Conservation (phyloP, 1,140 invertebrate species). For the Mycetomoellerius zeteki region DNA sequence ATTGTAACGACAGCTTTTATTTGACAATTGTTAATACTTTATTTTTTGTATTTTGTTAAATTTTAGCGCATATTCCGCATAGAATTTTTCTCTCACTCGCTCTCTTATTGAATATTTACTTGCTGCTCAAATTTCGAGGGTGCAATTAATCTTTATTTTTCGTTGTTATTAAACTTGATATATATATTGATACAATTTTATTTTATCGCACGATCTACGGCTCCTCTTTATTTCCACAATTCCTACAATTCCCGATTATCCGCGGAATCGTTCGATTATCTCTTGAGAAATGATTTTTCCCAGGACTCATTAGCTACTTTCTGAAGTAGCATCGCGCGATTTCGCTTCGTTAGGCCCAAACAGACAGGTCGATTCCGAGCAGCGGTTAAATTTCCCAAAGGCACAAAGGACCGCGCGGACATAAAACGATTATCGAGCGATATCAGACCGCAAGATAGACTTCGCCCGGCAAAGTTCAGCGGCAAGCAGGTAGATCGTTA, state of each 20-base stretch:
- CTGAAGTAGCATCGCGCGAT: constrained; percentile 28
- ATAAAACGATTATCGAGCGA: constrained; percentile 61
- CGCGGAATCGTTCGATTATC: background rate
- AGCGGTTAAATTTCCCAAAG: constrained; percentile 44
- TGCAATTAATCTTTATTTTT: too few species aligned
- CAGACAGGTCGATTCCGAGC: constrained; percentile 49
- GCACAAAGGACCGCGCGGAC: constrained; percentile 46
- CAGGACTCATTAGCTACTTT: constrained; percentile 39
- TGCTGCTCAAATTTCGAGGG: too few species aligned
- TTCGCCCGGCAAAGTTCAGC: constrained; percentile 32
- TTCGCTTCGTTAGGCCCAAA: constrained; percentile 56
- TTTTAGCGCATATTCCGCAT: too few species aligned
- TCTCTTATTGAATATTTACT: too few species aligned
- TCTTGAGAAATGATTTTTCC: constrained; percentile 29
- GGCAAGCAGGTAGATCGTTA: constrained; percentile 34
- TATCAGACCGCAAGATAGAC: constrained; percentile 25
- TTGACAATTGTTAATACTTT: too few species aligned
- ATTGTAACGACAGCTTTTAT: too few species aligned
- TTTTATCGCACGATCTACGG: background rate
- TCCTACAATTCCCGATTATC: background rate
- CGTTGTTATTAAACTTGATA: background rate
- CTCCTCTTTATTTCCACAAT: background rate
- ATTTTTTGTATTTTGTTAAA: too few species aligned
- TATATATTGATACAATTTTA: background rate
- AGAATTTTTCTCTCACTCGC: too few species aligned